phyloP scores from a whole-genome alignment of 2,888 invertebrate species.

The Perdita meconis region DNA sequence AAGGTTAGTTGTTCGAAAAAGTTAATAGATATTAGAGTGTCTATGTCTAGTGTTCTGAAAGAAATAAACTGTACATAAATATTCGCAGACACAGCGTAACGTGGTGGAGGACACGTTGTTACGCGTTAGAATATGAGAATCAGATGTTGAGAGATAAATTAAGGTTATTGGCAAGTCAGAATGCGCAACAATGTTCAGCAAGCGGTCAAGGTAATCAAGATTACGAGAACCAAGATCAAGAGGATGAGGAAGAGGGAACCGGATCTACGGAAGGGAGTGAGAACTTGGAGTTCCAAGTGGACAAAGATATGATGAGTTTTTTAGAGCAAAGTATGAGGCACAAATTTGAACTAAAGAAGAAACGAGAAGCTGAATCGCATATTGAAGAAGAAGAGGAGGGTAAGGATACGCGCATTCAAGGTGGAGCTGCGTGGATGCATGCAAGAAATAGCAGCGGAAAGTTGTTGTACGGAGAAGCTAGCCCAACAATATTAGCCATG shows the following conservation, averaged over 20 bases:
- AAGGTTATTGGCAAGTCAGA: constrained; percentile 31
- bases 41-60: not conserved
- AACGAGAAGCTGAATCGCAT: constrained; percentile 64
- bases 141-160: constrained; percentile 68
- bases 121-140: constrained; percentile 81
- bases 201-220: not conserved
- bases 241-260: constrained; percentile 33
- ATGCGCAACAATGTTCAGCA: not conserved
- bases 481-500: constrained; percentile 89
- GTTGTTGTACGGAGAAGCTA: constrained; percentile 88
- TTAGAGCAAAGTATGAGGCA: constrained; percentile 87
- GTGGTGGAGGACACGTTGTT: constrained; percentile 82
- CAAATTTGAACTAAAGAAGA: constrained; percentile 82
- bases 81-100: constrained; percentile 76
- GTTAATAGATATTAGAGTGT: not conserved
- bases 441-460: constrained; percentile 83
- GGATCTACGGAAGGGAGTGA: constrained; percentile 74
- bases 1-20: constrained; percentile 67
- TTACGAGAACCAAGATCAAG: not conserved
- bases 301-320: constrained; percentile 88
- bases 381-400: constrained; percentile 42
- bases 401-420: constrained; percentile 53
- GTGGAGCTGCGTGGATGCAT: constrained; percentile 75
- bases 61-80: not conserved
- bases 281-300: constrained; percentile 86